phyloP scores from a whole-genome alignment of 2,888 invertebrate species.

The Fragum fragum region DNA sequence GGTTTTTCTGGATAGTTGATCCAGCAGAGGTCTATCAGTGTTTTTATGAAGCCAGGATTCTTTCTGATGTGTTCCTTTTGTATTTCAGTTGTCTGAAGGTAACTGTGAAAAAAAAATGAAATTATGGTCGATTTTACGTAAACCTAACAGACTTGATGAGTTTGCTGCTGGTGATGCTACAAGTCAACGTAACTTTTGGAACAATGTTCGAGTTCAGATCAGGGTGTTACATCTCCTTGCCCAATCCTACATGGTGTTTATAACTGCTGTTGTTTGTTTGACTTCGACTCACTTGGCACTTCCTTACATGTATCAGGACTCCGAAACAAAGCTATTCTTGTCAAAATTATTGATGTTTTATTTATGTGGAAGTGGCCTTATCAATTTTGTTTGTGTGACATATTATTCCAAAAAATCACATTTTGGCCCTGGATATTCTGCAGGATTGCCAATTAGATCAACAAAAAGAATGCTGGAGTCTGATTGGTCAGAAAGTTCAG shows the following conservation, averaged over 20 bases:
- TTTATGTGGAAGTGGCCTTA: slow-evolving; percentile 67
- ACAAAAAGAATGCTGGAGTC: slow-evolving; percentile 35
- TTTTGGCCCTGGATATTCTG: slow-evolving; percentile 33
- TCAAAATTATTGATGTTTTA: slow-evolving; percentile 65
- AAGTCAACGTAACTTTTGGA: slow-evolving; percentile 18
- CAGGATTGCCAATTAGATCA: slow-evolving; percentile 55
- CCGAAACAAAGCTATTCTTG: slow-evolving; percentile 43
- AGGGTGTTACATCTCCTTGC: slow-evolving; percentile 67
- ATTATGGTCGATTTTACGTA: slow-evolving; percentile 48
- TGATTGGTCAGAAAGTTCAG: slow-evolving; percentile 33
- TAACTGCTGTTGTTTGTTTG: slow-evolving; percentile 61
- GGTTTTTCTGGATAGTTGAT: no score
- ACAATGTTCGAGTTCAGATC: slow-evolving; percentile 46
- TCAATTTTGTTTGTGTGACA: slow-evolving; percentile 74
- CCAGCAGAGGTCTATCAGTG: no score
- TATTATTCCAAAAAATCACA: slow-evolving; percentile 66
- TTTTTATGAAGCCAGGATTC: no score
- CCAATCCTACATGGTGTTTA: slow-evolving; percentile 68
- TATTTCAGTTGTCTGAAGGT: neutral
- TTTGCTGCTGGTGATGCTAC: slow-evolving; percentile 32
- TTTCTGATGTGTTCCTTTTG: slow-evolving; percentile 12
- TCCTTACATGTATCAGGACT: slow-evolving; percentile 66
- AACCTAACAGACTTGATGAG: slow-evolving; percentile 60
- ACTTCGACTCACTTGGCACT: slow-evolving; percentile 68
- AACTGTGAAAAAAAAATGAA: no score